These are phyloP conservation scores for Dipodomys stephensi DNA, from an alignment of 2,113 vertebrate species.

Conservation along the genomic window DNA sequence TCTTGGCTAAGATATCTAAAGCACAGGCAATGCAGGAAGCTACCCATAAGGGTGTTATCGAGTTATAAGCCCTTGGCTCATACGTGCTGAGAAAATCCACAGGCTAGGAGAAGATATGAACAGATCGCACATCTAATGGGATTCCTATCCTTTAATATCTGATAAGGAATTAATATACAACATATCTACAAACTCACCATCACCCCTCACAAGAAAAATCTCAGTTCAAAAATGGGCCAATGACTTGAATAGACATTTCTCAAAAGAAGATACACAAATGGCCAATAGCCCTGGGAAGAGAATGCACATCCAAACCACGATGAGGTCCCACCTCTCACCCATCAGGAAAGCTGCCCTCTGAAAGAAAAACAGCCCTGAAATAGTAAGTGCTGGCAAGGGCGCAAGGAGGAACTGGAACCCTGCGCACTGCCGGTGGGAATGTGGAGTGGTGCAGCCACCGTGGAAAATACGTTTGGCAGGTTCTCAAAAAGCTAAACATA, in stretches of 20 bases:
- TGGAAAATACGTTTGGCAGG: not conserved
- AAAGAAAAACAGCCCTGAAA: not conserved
- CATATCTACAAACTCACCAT: not conserved
- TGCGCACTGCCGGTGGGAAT: accelerated
- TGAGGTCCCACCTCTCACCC: accelerated
- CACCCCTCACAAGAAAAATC: not conserved
- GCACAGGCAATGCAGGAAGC: not conserved
- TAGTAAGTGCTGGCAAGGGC: not conserved
- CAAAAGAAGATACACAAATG: not conserved
- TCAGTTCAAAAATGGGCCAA: not conserved
- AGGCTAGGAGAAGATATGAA: not conserved
- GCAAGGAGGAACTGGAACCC: accelerated
- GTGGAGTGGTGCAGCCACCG: not conserved
- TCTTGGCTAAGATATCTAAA: not conserved
- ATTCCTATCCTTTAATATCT: not conserved
- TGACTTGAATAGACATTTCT: not conserved
- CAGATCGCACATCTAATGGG: no score
- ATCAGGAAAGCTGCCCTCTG: not conserved
- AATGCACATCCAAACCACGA: not conserved
- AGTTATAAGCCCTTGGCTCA: no score
- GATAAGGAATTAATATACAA: not conserved
- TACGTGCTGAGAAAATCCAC: not conserved
- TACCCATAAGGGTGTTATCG: not conserved
- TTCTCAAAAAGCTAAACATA: not conserved
- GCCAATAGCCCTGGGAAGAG: not conserved